Percentiles rank a stretch among this genome's conserved stretches.
Evolutionary conservation across 2,113 vertebrate genomes (phyloP).

Genomic region (Pleuronectes platessa): DNA sequence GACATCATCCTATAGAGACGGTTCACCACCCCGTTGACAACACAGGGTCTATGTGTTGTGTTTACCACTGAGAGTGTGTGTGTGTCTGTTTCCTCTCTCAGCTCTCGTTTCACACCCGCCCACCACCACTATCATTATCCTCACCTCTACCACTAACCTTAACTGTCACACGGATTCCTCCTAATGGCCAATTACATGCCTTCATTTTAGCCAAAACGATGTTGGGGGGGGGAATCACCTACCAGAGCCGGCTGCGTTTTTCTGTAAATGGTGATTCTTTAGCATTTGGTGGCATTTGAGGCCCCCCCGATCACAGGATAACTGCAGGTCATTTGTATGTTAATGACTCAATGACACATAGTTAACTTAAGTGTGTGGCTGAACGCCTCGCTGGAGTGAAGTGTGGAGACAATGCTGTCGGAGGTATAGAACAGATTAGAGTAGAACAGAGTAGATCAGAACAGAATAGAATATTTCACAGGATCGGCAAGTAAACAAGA

Average conservation of each 20-base stretch:
- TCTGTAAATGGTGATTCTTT: constrained; percentile 79
- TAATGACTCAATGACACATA: constrained; percentile 81
- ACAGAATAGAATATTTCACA: neutral
- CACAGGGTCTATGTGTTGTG: constrained; percentile 54
- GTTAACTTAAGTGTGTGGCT: constrained; percentile 73
- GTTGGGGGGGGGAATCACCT: constrained; percentile 67
- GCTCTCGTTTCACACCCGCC: constrained; percentile 19
- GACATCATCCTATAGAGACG: constrained; percentile 57
- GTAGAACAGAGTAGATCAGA: constrained; percentile 28
- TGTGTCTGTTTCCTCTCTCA: constrained; percentile 27
- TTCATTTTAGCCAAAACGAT: constrained; percentile 72
- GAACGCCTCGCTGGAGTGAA: constrained; percentile 44
- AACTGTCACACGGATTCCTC: constrained; percentile 52
- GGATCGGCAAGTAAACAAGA: neutral
- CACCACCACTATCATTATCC: constrained; percentile 21
- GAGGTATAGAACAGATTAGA: neutral
- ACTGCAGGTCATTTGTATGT: constrained; percentile 84
- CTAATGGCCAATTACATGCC: constrained; percentile 73
- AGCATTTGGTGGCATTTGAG: constrained; percentile 85
- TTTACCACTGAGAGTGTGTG: constrained; percentile 27
- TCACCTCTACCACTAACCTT: constrained; percentile 63
- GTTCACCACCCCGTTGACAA: constrained; percentile 28
- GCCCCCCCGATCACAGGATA: constrained; percentile 73
- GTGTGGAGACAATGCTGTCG: constrained; percentile 1
- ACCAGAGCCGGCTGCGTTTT: constrained; percentile 71